A percentile compares a stretch with the other conserved stretches of the same genome.
Evolutionary conservation across 2,888 invertebrate species (phyloP).

Genomic region (Adelphocoris suturalis): DNA sequence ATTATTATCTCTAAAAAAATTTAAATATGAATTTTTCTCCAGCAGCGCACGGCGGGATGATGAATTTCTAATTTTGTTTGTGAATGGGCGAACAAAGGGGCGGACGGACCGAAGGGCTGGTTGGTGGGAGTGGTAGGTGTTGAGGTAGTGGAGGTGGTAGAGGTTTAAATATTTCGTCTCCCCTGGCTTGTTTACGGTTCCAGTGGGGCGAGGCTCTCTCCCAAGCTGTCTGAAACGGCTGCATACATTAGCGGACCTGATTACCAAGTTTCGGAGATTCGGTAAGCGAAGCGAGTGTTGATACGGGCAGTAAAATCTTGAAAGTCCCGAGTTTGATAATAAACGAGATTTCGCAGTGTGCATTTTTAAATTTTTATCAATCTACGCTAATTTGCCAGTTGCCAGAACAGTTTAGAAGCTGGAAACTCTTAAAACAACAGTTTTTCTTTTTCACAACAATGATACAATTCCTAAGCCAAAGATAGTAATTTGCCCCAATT

Average conservation of each 20-base stretch:
- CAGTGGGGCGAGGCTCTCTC: not conserved
- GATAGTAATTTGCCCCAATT: too few relatives aligned
- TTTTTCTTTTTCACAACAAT: too few relatives aligned
- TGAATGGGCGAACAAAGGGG: constrained; percentile 25
- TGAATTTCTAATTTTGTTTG: constrained; percentile 34
- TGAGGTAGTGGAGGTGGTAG: not conserved
- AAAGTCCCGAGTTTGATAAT: not conserved
- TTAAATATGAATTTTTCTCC: constrained; percentile 22
- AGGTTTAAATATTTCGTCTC: constrained; percentile 31
- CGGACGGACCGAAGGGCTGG: not conserved
- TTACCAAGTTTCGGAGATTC: constrained; percentile 20
- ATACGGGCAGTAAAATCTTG: not conserved
- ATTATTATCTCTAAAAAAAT: constrained; percentile 5
- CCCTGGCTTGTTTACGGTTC: constrained; percentile 12
- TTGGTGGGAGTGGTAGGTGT: not conserved
- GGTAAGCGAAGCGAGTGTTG: not conserved
- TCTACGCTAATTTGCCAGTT: not conserved
- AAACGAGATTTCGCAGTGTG: not conserved
- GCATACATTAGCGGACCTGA: constrained; percentile 30
- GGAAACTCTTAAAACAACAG: too few relatives aligned
- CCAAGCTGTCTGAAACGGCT: constrained; percentile 18
- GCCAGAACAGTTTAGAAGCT: too few relatives aligned
- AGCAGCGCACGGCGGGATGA: not conserved
- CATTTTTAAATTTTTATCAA: not conserved
- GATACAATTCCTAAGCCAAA: too few relatives aligned